phyloP scores from a whole-genome alignment of 2,797 vertebrate species.

The Iguana delicatissima region DNA sequence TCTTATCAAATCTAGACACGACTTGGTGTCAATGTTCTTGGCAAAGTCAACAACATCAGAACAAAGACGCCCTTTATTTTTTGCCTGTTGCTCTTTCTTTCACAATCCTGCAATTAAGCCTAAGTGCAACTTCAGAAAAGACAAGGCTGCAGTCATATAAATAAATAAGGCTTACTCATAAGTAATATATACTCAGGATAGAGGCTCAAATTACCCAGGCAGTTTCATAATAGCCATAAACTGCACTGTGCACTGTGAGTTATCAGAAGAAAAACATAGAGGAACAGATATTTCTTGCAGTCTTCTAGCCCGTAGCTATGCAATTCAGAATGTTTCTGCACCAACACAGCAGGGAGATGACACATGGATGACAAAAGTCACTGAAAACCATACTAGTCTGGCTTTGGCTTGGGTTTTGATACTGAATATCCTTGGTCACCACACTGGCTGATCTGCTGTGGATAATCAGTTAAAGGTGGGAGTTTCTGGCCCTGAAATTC shows the following conservation, averaged over 20 bases:
- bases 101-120: background rate
- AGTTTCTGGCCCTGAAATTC: too few relatives aligned
- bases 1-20: background rate
- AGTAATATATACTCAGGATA: background rate
- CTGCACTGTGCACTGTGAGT: background rate
- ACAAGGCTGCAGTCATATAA: background rate
- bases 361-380: background rate
- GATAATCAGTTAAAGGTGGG: background rate
- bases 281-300: background rate
- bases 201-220: background rate
- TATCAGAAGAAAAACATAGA: background rate
- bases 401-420: too few relatives aligned
- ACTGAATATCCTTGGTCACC: too few relatives aligned
- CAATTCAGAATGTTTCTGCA: background rate
- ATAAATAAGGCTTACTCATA: background rate
- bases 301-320: background rate
- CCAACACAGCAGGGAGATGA: background rate
- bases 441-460: too few relatives aligned
- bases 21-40: background rate
- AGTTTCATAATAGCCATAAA: background rate
- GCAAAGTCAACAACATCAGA: background rate
- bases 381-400: background rate
- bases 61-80: background rate
- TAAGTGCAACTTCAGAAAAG: background rate
- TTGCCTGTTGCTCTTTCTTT: background rate